Base-by-base conservation (phyloP, 2,113 vertebrate species). In the Trochalopteron elliotii region DNA sequence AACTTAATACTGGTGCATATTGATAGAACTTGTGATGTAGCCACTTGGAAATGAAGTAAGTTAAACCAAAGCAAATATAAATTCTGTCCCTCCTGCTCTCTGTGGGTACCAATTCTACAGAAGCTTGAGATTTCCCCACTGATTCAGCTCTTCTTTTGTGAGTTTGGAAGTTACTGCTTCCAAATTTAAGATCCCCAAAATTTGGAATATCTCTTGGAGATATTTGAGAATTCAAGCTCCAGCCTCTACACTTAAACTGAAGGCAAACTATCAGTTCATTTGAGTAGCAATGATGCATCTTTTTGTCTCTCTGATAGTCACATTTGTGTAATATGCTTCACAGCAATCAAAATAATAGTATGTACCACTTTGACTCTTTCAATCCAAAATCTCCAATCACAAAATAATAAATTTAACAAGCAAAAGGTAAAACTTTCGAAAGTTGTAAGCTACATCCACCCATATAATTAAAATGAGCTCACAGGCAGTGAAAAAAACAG, bases 391-490 rank as follows among this genome's bases (percentile, higher is more conserved):
- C 31, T 6, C 4, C 44, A 86, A 45, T 49, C 77, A 42, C 6
- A 82, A 67, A 65, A 57, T 8, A 49, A 83, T 39, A 57, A 63
- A 65, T 67, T 56, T 68, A 81, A 87, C n/a, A 84, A 92, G 52
- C 8, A 82, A 82, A 72, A 88, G 19, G 16, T 64, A 80, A 86
- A 90, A 42, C 31, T 72, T 90, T 45, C 22, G 14, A 63, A 85
- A 94, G 20, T 75, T 63, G 49, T 45, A 85, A n/a, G 35, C 20
- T 63, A 65, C 45, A 88, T 56, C 60, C 28, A 93, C 13, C 8
- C n/a, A 50, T 63, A 67, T 69, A 88, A 92, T 63, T 93, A 91
- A 95, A 89, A 94, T 83, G 67, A 90, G 30, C 75, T 92, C 71
- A 85, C 12, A 72, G 25, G 57, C 27, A 92, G 60, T 45, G 74